Evolutionary conservation across 2,113 vertebrate genomes (phyloP), one percentile per base, ranked within the genome.

Genomic region (Gallinago jamesoni): DNA sequence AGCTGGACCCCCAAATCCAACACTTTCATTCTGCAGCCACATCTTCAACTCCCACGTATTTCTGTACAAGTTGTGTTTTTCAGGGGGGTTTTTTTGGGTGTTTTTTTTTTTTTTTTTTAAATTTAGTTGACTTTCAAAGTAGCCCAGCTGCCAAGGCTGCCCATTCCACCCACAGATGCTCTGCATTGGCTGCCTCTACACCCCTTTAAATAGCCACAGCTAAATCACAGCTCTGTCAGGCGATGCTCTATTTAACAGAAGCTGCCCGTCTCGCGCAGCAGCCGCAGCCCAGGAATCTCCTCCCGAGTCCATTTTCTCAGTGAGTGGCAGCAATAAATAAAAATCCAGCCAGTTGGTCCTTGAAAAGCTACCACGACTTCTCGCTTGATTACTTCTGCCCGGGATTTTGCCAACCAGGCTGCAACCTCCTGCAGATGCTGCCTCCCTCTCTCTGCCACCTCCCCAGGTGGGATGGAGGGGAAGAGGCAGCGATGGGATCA

Each of bases 221-320:
- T 97, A 94, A 96, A 97, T 96, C 91, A 92, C 88, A 78, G 95
- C 84, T 91, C 94, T 93, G 94, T 69, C 96, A 96, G 95, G 96
- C 92, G 13, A 93, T 86, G 95, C 95, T 96, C 96, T 96, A 94
- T 96, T 97, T 89, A 97, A 94, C 97, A 93, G 90, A 19, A 94
- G 84, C 92, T 83, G 94, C 94, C 76, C 6, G 8, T 60, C 94
- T 78, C 45, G 3, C 43, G 1, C 83, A 63, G 87, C 93, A 75
- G 64, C 87, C 30, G 1, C 64, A 2, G 88, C 93, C 94, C 86
- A 90, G 92, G 92, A 87, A 93, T 74, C 94, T 92, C 87, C 96
- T 96, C 96, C 88, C 3, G 67, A 94, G 94, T 76, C 94, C 94
- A 93, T 96, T 97, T 95, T 50, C 94, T 60, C 96, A 68, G 90